These are phyloP conservation scores for Cistogaster globosa DNA, from an alignment of 2,888 invertebrate species.

Conservation along the genomic window DNA sequence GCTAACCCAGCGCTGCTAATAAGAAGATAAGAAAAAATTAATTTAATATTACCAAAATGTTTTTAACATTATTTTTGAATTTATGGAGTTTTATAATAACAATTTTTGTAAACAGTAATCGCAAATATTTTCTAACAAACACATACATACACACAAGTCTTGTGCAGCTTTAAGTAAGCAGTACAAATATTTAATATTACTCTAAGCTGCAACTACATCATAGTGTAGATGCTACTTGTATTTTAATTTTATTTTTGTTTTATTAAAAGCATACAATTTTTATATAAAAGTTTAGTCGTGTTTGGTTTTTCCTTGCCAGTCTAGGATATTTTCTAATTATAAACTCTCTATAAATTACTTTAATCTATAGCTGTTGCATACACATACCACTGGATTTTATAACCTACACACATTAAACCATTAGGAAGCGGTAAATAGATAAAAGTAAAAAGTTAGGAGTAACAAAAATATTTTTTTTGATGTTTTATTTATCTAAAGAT, in stretches of 20 bases:
- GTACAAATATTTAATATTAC: conserved; percentile 33
- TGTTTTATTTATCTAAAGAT: too few relatives aligned
- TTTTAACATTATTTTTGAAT: conserved; percentile 49
- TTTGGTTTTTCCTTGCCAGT: conserved; percentile 57
- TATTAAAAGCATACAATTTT: conserved; percentile 56
- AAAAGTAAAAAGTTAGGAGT: not conserved
- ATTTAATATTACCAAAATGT: conserved; percentile 57
- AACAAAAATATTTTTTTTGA: not conserved
- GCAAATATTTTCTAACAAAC: conserved; percentile 44
- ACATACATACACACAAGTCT: not conserved
- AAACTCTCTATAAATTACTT: conserved; percentile 71
- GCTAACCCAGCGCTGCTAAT: not conserved
- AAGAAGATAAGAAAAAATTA: conserved; percentile 9
- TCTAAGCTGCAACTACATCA: not conserved
- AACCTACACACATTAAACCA: conserved; percentile 55
- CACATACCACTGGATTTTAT: conserved; percentile 57
- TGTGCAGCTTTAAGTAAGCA: not conserved
- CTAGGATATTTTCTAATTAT: conserved; percentile 70
- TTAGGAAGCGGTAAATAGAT: conserved; percentile 3
- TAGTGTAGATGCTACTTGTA: conserved; percentile 2
- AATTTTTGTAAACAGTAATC: conserved; percentile 55
- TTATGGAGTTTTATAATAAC: conserved; percentile 64
- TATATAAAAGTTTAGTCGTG: conserved; percentile 60
- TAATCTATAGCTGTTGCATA: conserved; percentile 68
- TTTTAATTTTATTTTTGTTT: conserved; percentile 5